These are phyloP conservation scores for Diprion similis DNA, from an alignment of 1,140 invertebrate species.

Conservation along the genomic window DNA sequence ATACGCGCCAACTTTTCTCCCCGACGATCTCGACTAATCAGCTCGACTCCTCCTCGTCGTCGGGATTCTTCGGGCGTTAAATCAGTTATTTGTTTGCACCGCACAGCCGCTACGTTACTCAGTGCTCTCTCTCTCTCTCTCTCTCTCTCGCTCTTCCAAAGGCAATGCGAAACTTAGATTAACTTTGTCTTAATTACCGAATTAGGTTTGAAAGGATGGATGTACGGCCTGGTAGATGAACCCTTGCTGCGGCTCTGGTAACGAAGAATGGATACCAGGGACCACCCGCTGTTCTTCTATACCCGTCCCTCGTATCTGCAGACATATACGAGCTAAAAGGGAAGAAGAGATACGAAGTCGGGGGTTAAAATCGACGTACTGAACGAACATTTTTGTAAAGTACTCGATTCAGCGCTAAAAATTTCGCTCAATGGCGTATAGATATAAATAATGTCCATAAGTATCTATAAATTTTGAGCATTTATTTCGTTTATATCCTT, in stretches of 20 bases:
- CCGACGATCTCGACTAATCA: constrained; percentile 10
- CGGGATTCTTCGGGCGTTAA: constrained; percentile 26
- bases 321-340: not conserved
- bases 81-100: constrained; percentile 36
- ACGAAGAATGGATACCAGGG: not conserved
- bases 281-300: too few species aligned
- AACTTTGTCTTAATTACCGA: constrained; percentile 39
- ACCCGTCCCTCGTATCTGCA: not conserved
- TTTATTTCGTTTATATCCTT: not conserved
- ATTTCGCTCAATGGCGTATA: too few species aligned
- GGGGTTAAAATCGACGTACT: not conserved
- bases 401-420: too few species aligned
- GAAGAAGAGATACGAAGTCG: constrained; percentile 10
- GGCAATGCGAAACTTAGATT: constrained; percentile 25
- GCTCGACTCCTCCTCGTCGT: constrained; percentile 14
- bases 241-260: constrained; percentile 9
- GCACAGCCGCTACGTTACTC: constrained; percentile 13
- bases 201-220: constrained; percentile 17
- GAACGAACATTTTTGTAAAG: too few species aligned
- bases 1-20: too few species aligned
- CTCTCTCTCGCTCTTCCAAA: constrained; percentile 8
- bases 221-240: not conserved
- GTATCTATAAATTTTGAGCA: not conserved
- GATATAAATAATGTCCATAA: too few species aligned
- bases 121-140: constrained; percentile 16